phyloP scores from a whole-genome alignment of 2,797 vertebrate genomes.

The Pseudomugil tenellus region DNA sequence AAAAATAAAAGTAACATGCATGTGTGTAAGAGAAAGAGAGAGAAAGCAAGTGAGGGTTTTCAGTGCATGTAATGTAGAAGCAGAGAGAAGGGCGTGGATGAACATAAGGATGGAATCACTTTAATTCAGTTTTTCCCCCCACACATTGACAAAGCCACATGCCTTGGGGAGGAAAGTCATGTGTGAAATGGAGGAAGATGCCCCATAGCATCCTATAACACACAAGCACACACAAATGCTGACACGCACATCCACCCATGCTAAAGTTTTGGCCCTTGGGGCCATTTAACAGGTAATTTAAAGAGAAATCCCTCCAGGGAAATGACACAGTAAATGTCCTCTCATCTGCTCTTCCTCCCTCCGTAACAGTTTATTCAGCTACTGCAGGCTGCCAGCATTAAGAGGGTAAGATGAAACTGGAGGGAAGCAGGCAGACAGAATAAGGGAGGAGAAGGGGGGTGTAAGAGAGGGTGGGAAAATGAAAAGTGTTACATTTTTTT shows the following conservation, averaged over 20 bases:
- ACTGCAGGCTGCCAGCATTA: constrained; percentile 66
- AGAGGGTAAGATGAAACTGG: constrained; percentile 49
- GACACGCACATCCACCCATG: constrained; percentile 39
- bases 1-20: too few species aligned
- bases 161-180: constrained; percentile 62
- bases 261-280: constrained; percentile 68
- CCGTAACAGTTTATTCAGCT: constrained; percentile 69
- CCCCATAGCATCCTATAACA: constrained; percentile 40
- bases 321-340: constrained; percentile 70
- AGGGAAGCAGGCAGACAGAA: constrained; percentile 27
- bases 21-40: not conserved
- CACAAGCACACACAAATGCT: constrained; percentile 40
- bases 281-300: constrained; percentile 85
- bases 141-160: constrained; percentile 26
- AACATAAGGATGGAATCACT: constrained; percentile 73
- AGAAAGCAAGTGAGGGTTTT: not conserved
- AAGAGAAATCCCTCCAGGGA: constrained; percentile 75
- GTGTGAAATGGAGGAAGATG: constrained; percentile 69
- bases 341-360: constrained; percentile 59
- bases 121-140: constrained; percentile 51
- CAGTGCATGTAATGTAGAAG: constrained; percentile 1
- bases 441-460: not conserved
- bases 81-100: constrained; percentile 7
- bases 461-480: constrained; percentile 37
- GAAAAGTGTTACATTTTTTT: constrained; percentile 57